Percentiles rank a stretch among this genome's conserved stretches.
Conservation (phyloP, 2,113 vertebrate species). For the Rhizomys pruinosus region DNA sequence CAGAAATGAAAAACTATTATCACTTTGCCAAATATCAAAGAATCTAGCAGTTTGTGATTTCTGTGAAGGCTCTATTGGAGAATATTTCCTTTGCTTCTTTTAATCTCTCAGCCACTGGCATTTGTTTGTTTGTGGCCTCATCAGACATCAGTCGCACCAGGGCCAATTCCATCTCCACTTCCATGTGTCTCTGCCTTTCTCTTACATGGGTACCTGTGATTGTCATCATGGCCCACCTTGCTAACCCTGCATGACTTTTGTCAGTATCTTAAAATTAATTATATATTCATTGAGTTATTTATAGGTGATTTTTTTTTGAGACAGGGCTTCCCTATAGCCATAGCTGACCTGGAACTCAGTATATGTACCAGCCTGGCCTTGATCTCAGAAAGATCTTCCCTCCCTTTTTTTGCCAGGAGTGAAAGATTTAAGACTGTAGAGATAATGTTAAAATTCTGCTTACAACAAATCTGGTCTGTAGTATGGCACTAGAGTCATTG, state of each 20-base stretch:
- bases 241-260: neutral
- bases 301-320: no score
- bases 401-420: neutral
- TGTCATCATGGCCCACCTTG: neutral
- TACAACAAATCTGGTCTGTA: neutral
- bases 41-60: fast-evolving
- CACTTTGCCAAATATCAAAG: neutral
- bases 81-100: neutral
- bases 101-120: neutral
- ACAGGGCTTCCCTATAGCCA: no score
- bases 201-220: neutral
- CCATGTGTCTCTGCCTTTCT: neutral
- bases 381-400: no score
- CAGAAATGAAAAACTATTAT: neutral
- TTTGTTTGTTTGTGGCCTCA: neutral
- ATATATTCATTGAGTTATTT: neutral
- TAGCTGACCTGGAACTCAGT: no score
- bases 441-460: neutral
- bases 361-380: no score
- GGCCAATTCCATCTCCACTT: no score
- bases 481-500: no score
- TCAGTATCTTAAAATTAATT: neutral
- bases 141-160: no score
- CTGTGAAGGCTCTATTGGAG: neutral
- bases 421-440: neutral